Conservation (phyloP, 2,888 invertebrate species). For the Dexiosoma caninum region DNA sequence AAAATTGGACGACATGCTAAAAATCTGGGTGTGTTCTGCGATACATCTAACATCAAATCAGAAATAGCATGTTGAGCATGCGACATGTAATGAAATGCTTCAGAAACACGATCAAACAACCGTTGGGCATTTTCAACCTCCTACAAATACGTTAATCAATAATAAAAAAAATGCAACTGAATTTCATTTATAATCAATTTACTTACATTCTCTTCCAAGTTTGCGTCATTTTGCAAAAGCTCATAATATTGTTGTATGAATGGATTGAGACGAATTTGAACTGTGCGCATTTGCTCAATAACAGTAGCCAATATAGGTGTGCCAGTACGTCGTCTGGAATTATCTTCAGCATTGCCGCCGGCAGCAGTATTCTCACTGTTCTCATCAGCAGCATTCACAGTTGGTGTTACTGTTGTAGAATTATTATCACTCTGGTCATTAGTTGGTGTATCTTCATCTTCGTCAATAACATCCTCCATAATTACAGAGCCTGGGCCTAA, state of each 20-base stretch:
- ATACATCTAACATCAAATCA: slow-evolving; percentile 87
- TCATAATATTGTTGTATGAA: slow-evolving; percentile 82
- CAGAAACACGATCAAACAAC: slow-evolving; percentile 85
- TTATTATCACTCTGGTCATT: slow-evolving; percentile 50
- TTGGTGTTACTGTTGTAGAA: slow-evolving; percentile 24
- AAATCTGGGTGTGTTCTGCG: slow-evolving; percentile 83
- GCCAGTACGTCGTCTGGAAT: slow-evolving; percentile 74
- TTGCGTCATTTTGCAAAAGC: slow-evolving; percentile 82
- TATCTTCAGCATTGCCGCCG: slow-evolving; percentile 54
- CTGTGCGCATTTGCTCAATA: slow-evolving; percentile 74
- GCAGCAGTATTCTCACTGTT: slow-evolving; percentile 20
- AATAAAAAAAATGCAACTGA: neutral
- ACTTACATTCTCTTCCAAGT: slow-evolving; percentile 76
- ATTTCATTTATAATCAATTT: neutral
- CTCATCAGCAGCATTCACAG: slow-evolving; percentile 25
- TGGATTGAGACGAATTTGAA: slow-evolving; percentile 81
- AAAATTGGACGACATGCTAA: slow-evolving; percentile 85
- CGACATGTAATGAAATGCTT: slow-evolving; percentile 89
- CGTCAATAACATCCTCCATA: slow-evolving; percentile 71
- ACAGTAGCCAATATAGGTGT: slow-evolving; percentile 75
- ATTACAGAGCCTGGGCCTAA: slow-evolving; percentile 68
- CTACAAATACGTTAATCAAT: slow-evolving; percentile 48
- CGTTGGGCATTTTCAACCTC: slow-evolving; percentile 82
- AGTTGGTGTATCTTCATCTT: slow-evolving; percentile 64
- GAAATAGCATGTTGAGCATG: slow-evolving; percentile 94